These are phyloP conservation scores for Syrrhaptes paradoxus DNA, from an alignment of 2,113 vertebrate species.

Conservation along the genomic window DNA sequence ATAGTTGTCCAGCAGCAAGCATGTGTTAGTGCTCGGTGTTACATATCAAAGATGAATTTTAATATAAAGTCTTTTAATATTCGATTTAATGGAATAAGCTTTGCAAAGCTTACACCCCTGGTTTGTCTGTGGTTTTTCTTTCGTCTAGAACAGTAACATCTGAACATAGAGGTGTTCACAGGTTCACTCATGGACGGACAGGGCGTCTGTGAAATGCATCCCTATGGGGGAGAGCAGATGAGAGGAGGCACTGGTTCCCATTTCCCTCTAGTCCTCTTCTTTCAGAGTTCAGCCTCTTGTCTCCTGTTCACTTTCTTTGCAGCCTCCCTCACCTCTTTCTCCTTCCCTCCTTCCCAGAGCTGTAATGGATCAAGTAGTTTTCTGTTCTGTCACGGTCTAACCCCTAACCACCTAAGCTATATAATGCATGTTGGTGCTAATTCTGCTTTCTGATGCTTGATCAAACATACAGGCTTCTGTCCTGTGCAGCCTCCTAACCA, in stretches of 20 bases:
- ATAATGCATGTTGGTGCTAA: background rate
- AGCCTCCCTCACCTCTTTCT: background rate
- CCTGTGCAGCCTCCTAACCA: background rate
- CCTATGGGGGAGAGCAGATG: background rate
- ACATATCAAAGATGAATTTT: background rate
- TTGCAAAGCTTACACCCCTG: background rate
- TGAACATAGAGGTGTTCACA: background rate
- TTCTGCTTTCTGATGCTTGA: background rate
- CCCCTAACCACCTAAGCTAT: background rate
- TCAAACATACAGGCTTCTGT: background rate
- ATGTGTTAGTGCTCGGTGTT: background rate
- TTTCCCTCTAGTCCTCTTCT: background rate
- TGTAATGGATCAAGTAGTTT: background rate
- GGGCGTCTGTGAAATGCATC: background rate
- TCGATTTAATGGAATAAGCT: background rate
- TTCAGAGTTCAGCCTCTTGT: background rate
- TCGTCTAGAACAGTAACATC: background rate
- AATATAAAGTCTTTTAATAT: background rate
- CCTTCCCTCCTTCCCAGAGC: background rate
- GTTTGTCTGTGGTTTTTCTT: background rate
- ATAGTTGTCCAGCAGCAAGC: background rate
- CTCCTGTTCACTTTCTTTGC: background rate
- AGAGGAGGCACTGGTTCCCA: background rate
- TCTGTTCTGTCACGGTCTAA: background rate
- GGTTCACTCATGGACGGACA: background rate